Percentiles rank a stretch among this genome's conserved stretches.
These are phyloP conservation scores for Tragelaphus strepsiceros DNA, from an alignment of 2,113 vertebrate genomes.

Conservation along the genomic window DNA sequence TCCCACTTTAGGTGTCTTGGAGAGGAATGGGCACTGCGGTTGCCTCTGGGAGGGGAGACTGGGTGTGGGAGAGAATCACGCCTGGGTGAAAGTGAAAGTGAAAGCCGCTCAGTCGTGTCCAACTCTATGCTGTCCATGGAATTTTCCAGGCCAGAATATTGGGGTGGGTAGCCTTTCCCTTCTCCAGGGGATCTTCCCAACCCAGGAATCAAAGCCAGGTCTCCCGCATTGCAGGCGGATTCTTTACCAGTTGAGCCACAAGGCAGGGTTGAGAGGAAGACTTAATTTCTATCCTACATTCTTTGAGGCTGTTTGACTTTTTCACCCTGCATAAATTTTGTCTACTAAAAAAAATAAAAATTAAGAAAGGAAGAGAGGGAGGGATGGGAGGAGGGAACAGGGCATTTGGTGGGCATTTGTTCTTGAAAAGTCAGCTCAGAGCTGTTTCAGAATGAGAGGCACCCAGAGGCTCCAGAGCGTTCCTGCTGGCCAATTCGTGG, in stretches of 20 bases:
- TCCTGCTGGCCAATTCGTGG: neutral
- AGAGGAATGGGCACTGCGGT: neutral
- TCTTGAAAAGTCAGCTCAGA: neutral
- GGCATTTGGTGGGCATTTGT: neutral
- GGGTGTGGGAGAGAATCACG: neutral
- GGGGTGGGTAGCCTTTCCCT: neutral
- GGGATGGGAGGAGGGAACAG: neutral
- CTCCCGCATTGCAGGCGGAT: neutral
- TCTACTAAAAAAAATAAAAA: neutral
- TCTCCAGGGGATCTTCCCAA: neutral
- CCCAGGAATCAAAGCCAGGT: neutral
- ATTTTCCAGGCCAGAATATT: neutral
- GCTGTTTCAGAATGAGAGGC: neutral
- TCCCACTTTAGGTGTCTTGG: neutral
- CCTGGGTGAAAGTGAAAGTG: neutral
- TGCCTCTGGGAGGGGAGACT: neutral
- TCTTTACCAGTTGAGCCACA: neutral
- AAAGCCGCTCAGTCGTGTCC: neutral
- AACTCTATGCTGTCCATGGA: accelerated
- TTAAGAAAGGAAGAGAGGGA: neutral
- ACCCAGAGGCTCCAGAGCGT: neutral
- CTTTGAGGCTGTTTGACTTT: neutral
- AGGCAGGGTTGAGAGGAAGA: neutral
- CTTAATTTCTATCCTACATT: neutral
- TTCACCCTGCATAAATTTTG: neutral